Percentiles rank a stretch among this genome's conserved stretches.
These are phyloP conservation scores for Pogonophryne albipinna DNA, from an alignment of 2,797 vertebrate genomes.

Conservation along the genomic window DNA sequence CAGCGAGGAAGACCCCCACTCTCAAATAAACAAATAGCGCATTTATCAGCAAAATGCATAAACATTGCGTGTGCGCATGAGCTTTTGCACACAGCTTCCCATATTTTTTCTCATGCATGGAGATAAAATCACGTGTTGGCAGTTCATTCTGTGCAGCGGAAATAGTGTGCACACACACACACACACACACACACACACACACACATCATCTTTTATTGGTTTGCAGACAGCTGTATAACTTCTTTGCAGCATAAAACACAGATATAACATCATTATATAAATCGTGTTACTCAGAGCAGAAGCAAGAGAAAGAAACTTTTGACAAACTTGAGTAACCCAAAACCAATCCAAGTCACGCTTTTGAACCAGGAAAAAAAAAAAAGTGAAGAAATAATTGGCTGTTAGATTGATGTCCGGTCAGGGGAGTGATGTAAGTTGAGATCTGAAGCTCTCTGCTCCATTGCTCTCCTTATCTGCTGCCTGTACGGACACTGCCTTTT, in stretches of 20 bases:
- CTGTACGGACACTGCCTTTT: conserved; percentile 36
- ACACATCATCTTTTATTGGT: background rate
- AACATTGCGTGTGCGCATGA: conserved; percentile 48
- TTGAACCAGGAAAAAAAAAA: conserved; percentile 14
- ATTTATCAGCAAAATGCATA: conserved; percentile 72
- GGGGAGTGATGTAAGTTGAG: conserved; percentile 34
- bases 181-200: too few relatives aligned
- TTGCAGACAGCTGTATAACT: background rate
- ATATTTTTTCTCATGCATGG: conserved; percentile 15
- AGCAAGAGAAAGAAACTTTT: conserved; percentile 11
- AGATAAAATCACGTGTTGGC: conserved; percentile 28
- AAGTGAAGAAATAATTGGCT: conserved; percentile 54
- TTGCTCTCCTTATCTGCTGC: conserved; percentile 61
- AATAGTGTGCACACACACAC: conserved; percentile 6
- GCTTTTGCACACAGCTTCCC: background rate
- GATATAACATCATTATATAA: background rate
- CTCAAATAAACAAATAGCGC: conserved; percentile 71
- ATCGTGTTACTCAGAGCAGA: conserved; percentile 24
- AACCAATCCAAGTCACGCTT: conserved; percentile 12
- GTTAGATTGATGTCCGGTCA: conserved; percentile 42
- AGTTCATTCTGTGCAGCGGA: conserved; percentile 2
- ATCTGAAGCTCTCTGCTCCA: conserved; percentile 60
- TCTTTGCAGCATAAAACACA: background rate
- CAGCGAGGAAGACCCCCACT: conserved; percentile 36
- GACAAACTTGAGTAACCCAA: conserved; percentile 12